A percentile compares a stretch with the other conserved stretches of the same genome.
phyloP scores from a whole-genome alignment of 2,113 vertebrate species.

The Formicarius rufipectus region DNA sequence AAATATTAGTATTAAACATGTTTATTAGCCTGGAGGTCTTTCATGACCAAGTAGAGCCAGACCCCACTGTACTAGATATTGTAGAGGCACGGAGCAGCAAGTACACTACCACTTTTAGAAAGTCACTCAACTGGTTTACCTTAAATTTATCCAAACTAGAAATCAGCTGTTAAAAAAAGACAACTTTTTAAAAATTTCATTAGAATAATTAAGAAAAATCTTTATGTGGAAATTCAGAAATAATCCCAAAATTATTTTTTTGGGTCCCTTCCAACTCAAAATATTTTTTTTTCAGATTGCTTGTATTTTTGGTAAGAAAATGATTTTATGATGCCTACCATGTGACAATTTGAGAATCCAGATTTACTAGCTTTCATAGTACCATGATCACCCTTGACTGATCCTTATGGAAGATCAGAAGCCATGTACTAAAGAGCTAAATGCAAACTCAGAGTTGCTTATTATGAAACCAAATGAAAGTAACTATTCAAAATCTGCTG shows the following conservation, averaged over 20 bases:
- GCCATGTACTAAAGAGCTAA: background rate
- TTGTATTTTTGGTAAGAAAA: background rate
- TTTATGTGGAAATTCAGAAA: background rate
- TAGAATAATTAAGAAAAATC: background rate
- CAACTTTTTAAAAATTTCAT: background rate
- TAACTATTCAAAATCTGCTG: background rate
- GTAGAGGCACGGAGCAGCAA: background rate
- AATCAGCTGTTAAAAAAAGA: background rate
- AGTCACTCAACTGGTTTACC: background rate
- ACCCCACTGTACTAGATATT: background rate
- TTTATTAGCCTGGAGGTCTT: conserved; percentile 16
- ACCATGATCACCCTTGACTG: background rate
- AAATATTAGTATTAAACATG: conserved; percentile 14
- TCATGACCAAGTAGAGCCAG: background rate
- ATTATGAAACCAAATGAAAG: background rate
- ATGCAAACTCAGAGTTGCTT: background rate
- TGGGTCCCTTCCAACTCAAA: background rate
- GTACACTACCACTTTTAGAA: background rate
- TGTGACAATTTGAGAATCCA: background rate
- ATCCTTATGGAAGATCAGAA: background rate
- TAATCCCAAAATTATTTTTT: background rate
- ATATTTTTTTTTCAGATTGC: background rate
- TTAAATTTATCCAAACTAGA: background rate
- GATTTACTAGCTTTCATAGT: background rate
- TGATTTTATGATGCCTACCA: background rate